Percentiles rank a stretch among this genome's conserved stretches.
Conservation (phyloP, 2,797 vertebrate species). For the Chaetodon trifasciatus region DNA sequence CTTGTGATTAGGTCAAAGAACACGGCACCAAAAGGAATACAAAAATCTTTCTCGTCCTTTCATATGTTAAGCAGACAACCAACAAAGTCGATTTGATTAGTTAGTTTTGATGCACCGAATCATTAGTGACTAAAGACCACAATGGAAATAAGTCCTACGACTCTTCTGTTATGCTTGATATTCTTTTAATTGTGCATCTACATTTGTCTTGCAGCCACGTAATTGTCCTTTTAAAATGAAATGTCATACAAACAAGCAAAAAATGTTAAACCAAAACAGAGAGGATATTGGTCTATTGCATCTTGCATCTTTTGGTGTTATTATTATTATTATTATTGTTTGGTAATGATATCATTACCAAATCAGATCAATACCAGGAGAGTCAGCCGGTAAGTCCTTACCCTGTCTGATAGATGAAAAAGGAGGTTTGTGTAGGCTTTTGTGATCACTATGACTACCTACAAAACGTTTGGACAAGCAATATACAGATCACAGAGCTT, state of each 20-base stretch:
- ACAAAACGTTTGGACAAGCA: neutral
- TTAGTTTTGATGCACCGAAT: neutral
- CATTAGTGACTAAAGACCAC: neutral
- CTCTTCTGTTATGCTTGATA: too few relatives aligned
- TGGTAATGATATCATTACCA: neutral
- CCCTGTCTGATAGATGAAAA: neutral
- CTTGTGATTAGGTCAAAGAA: conserved; percentile 68
- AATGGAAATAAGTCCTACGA: too few relatives aligned
- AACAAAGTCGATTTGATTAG: neutral
- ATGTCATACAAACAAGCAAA: too few relatives aligned
- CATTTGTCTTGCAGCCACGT: too few relatives aligned
- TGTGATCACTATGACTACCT: neutral
- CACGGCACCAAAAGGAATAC: conserved; percentile 6
- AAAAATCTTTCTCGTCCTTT: neutral
- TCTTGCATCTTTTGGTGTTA: neutral
- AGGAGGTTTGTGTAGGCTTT: neutral
- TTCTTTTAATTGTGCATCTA: too few relatives aligned
- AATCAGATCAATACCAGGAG: neutral
- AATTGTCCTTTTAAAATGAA: too few relatives aligned
- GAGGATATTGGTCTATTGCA: neutral
- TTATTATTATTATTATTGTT: neutral
- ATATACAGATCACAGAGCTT: neutral
- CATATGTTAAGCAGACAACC: conserved; percentile 17
- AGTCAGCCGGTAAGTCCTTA: neutral
- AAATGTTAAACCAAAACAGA: neutral